Evolutionary conservation across 2,888 invertebrate species (phyloP), one percentile per base, ranked within the genome.

Genomic region (Chrysopilus asiliformis): DNA sequence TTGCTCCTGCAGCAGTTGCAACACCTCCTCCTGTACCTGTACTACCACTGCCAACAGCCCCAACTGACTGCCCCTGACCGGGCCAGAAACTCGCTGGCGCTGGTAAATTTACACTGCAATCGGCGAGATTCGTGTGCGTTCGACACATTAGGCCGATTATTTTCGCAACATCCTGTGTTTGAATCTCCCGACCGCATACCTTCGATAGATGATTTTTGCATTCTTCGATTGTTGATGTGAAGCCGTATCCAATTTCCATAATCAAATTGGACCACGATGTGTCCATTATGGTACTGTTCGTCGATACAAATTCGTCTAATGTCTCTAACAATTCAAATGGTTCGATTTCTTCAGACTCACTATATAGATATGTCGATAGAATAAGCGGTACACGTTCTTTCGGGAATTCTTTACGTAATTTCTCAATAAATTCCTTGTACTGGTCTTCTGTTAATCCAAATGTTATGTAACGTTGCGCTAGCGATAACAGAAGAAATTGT

Each of bases 381-480:
- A 93, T 81, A 53, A 90, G 80, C 24, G 93, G 91, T 39, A 87
- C 87, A 52, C 80, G 72, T 56, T 86, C 84, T 45, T 79, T 76
- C 19, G 91, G 87, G 65, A 90, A 91, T 62, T 91, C 91, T 53
- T 79, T 75, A 52, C 82, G 73, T 46, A 94, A 67, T 51, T 80
- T 78, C 55, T 77, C 75, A 39, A 90, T 64, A 66, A 93, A 89
- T 49, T 81, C 74, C 53, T 81, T 78, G 56, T 78, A 82, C 25
- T 78, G 75, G 47, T 85, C 82, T 45, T 71, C 64, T 26, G 76
- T 73, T 47, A 89, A 71, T 43, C 78, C 79, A 64, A 68, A 67
- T 50, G 66, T 67, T 45, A 58, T 58, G 53, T 61, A 70, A 58
- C 66, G 68, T 55, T 70, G 76, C 55, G 74, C 70, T 48, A 70